phyloP scores from a whole-genome alignment of 2,113 vertebrate genomes.

The Cephalopterus ornatus region DNA sequence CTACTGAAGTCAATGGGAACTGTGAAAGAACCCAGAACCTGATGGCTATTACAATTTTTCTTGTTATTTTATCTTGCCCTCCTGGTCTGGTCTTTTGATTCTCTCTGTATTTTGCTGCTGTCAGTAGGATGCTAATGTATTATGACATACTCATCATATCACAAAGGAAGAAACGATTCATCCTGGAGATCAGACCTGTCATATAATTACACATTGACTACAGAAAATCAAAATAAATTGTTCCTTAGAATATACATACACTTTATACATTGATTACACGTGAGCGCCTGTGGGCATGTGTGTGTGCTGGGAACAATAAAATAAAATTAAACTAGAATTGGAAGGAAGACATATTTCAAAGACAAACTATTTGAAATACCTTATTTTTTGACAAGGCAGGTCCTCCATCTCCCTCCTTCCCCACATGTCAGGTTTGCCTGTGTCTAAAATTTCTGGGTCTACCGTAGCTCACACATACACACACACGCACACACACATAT shows the following conservation, averaged over 20 bases:
- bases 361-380: slow-evolving; percentile 42
- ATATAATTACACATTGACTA: background rate
- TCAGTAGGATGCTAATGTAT: background rate
- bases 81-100: background rate
- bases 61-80: slow-evolving; percentile 26
- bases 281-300: background rate
- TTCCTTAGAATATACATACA: background rate
- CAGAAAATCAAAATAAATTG: slow-evolving; percentile 34
- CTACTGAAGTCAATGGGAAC: background rate
- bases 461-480: background rate
- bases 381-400: slow-evolving; percentile 49
- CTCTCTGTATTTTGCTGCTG: slow-evolving; percentile 14
- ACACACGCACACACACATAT: slow-evolving; percentile 6
- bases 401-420: background rate
- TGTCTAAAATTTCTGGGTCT: slow-evolving; percentile 65
- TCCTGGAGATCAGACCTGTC: background rate
- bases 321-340: slow-evolving; percentile 37
- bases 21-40: background rate
- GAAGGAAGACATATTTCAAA: slow-evolving; percentile 54
- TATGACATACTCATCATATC: background rate
- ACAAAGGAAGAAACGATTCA: slow-evolving; percentile 7
- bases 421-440: slow-evolving; percentile 29
- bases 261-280: background rate
- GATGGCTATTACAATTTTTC: background rate
- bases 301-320: background rate